Evolutionary conservation across 2,888 invertebrate species (phyloP).

Genomic region (Sycophila texana): DNA sequence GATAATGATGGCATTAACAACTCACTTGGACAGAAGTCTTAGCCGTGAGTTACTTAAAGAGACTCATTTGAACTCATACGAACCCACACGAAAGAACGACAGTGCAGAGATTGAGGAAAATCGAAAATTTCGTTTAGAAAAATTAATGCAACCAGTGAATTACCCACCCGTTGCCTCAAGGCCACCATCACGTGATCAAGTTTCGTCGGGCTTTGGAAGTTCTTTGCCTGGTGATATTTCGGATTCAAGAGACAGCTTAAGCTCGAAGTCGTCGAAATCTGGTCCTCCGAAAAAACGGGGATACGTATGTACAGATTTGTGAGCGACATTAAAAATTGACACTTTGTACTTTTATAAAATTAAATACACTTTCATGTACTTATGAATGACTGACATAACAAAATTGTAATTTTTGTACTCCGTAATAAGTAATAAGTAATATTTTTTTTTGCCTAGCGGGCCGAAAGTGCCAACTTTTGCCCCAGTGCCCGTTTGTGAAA

Average conservation of each 20-base stretch:
- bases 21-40: slow-evolving; percentile 43
- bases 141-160: slow-evolving; percentile 46
- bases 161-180: slow-evolving; percentile 48
- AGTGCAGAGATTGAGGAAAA: slow-evolving; percentile 52
- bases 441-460: no score
- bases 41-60: slow-evolving; percentile 34
- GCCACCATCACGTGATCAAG: slow-evolving; percentile 65
- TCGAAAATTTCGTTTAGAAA: slow-evolving; percentile 50
- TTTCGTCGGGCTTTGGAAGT: slow-evolving; percentile 69
- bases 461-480: no score
- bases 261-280: slow-evolving; percentile 58
- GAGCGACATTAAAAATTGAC: slow-evolving; percentile 29
- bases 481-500: no score
- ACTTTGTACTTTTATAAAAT: slow-evolving; percentile 39
- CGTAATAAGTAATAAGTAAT: no score
- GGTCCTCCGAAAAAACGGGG: slow-evolving; percentile 57
- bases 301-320: slow-evolving; percentile 67
- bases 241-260: slow-evolving; percentile 60
- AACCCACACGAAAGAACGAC: background rate
- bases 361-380: background rate
- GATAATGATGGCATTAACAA: slow-evolving; percentile 40
- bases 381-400: background rate
- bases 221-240: slow-evolving; percentile 54
- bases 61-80: background rate
- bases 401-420: background rate